phyloP scores from a whole-genome alignment of 2,113 vertebrate species.

The Setophaga kirtlandii region DNA sequence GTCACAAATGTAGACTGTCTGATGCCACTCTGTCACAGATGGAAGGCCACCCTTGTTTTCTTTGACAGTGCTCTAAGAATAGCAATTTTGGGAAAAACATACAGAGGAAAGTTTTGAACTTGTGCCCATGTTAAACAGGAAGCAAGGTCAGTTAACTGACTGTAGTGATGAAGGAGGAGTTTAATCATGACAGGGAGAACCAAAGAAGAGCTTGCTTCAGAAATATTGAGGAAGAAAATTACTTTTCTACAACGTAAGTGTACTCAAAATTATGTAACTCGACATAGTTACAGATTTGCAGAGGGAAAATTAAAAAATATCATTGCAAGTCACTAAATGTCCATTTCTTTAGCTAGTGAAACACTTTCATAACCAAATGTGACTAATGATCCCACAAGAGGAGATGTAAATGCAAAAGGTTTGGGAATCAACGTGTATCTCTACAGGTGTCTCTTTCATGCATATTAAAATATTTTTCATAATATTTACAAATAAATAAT shows the following conservation, averaged over 20 bases:
- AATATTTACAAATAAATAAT: neutral
- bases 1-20: neutral
- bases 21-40: neutral
- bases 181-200: neutral
- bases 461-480: neutral
- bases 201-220: neutral
- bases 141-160: neutral
- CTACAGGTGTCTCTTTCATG: neutral
- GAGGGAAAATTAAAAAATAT: neutral
- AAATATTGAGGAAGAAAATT: neutral
- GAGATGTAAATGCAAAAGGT: neutral
- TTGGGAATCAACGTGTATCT: neutral
- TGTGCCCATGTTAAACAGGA: neutral
- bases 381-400: neutral
- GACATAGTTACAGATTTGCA: neutral
- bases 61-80: neutral
- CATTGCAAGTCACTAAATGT: neutral
- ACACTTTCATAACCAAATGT: neutral
- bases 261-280: neutral
- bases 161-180: neutral
- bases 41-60: neutral
- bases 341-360: neutral
- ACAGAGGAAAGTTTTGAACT: neutral
- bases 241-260: rapidly evolving
- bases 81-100: neutral